A percentile compares a stretch with the other conserved stretches of the same genome.
These are phyloP conservation scores for Neelides folsomi DNA, from an alignment of 2,888 invertebrate species.

Conservation along the genomic window DNA sequence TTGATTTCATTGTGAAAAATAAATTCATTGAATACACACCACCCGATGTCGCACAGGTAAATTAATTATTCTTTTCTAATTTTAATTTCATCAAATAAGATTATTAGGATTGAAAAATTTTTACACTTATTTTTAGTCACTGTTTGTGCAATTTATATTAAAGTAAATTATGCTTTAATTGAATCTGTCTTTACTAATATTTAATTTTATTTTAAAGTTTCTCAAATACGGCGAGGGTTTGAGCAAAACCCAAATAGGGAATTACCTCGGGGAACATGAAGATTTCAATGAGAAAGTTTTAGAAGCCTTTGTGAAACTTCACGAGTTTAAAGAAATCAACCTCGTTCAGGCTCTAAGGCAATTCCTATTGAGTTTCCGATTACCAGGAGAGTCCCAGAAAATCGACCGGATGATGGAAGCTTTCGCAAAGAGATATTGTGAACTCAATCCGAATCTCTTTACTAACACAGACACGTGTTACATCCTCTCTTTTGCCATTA, in stretches of 20 bases:
- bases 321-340: constrained; percentile 43
- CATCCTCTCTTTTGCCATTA: constrained; percentile 45
- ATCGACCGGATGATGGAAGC: constrained; percentile 28
- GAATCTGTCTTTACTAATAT: background rate
- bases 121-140: background rate
- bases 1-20: constrained; percentile 42
- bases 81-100: background rate
- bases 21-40: constrained; percentile 38
- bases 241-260: constrained; percentile 45
- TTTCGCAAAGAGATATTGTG: constrained; percentile 26
- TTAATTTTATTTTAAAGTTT: constrained; percentile 13
- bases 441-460: constrained; percentile 21
- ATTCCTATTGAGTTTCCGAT: constrained; percentile 45
- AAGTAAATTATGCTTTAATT: background rate
- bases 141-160: no score
- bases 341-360: constrained; percentile 44
- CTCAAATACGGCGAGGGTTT: constrained; percentile 42
- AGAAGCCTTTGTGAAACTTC: constrained; percentile 42
- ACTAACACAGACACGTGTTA: constrained; percentile 42
- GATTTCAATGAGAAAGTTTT: constrained; percentile 43
- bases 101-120: background rate
- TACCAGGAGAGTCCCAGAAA: constrained; percentile 29
- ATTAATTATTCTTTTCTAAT: no score
- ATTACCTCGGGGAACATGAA: constrained; percentile 44
- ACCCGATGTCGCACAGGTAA: constrained; percentile 24